A percentile compares a stretch with the other conserved stretches of the same genome.
Conservation (phyloP, 2,113 vertebrate species). For the Carassius auratus region DNA sequence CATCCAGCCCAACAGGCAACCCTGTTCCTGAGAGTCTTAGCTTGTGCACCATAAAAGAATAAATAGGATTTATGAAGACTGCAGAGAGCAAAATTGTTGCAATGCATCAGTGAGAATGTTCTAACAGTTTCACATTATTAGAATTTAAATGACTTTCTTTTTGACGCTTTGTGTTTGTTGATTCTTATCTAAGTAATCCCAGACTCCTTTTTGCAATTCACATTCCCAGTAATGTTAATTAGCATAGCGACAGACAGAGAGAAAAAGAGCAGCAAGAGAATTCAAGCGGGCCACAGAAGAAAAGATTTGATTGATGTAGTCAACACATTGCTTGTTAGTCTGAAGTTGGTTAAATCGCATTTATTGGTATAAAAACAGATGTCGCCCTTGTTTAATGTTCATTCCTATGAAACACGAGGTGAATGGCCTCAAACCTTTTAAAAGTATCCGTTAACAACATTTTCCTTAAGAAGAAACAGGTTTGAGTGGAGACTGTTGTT, state of each 20-base stretch:
- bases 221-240: conserved; percentile 81
- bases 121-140: conserved; percentile 82
- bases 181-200: conserved; percentile 83
- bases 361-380: conserved; percentile 20
- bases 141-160: conserved; percentile 81
- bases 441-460: background rate
- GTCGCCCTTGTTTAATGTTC: conserved; percentile 1
- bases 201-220: conserved; percentile 75
- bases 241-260: conserved; percentile 75
- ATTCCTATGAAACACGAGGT: conserved; percentile 19
- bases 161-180: conserved; percentile 77
- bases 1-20: conserved; percentile 72
- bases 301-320: conserved; percentile 20
- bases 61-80: conserved; percentile 82
- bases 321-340: conserved; percentile 13
- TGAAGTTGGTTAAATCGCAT: conserved; percentile 4
- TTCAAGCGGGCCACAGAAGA: background rate
- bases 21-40: conserved; percentile 71
- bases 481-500: background rate
- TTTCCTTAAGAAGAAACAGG: conserved; percentile 2
- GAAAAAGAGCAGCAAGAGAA: conserved; percentile 30
- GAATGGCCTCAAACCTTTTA: background rate
- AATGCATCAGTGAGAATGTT: conserved; percentile 77
- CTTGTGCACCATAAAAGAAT: conserved; percentile 78
- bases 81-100: conserved; percentile 75